Percentiles rank a stretch among this genome's conserved stretches.
phyloP scores from a whole-genome alignment of 2,888 invertebrate species.

The Drosophila anceps region DNA sequence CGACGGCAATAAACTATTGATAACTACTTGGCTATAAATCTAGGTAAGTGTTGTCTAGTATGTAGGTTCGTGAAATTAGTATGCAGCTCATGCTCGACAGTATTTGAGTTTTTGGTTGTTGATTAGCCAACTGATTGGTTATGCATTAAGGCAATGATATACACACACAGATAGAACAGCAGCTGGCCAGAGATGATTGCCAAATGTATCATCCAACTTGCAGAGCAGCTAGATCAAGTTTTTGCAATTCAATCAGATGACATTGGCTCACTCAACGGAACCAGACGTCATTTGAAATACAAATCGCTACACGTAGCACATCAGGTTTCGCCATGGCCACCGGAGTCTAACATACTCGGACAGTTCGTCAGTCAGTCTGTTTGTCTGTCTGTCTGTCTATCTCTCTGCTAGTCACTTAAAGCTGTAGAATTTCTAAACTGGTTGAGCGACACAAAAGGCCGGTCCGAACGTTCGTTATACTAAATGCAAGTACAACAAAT shows the following conservation, averaged over 20 bases:
- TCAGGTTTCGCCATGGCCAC: constrained; percentile 69
- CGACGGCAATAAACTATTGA: constrained; percentile 27
- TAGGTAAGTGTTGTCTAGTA: constrained; percentile 13
- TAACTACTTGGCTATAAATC: constrained; percentile 42
- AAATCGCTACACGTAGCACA: constrained; percentile 73
- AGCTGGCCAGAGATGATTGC: constrained; percentile 44
- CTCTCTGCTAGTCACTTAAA: constrained; percentile 39
- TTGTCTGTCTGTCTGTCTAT: constrained; percentile 41
- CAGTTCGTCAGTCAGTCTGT: constrained; percentile 25
- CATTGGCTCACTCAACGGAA: constrained; percentile 71
- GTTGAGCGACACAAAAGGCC: constrained; percentile 66
- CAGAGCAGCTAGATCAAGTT: constrained; percentile 49
- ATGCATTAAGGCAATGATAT: constrained; percentile 29
- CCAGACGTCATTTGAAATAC: constrained; percentile 80
- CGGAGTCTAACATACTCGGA: constrained; percentile 32
- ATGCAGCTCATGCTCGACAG: constrained; percentile 25
- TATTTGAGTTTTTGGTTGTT: constrained; percentile 18
- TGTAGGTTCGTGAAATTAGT: constrained; percentile 35
- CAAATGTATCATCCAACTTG: constrained; percentile 53
- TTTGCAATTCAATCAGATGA: constrained; percentile 76
- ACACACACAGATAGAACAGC: constrained; percentile 28
- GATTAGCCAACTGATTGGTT: constrained; percentile 29
- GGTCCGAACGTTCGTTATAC: constrained; percentile 31
- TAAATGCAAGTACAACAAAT: constrained; percentile 47
- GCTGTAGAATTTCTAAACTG: constrained; percentile 78